Evolutionary conservation across 2,888 invertebrate genomes (phyloP), one percentile per base, ranked within the genome.

Genomic region (Stenodema calcarata): DNA sequence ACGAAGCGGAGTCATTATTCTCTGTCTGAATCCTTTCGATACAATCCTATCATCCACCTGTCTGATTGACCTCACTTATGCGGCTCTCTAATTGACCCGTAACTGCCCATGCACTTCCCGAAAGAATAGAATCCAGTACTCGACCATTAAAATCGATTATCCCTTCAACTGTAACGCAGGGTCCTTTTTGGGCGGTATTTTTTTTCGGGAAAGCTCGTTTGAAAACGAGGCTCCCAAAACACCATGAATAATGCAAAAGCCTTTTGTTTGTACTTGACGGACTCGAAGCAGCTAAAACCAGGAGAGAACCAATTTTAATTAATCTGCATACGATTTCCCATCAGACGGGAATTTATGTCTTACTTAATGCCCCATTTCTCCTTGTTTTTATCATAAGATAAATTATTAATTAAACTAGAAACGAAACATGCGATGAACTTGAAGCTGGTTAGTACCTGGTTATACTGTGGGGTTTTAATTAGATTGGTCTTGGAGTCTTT

Each of bases 311-410:
- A 86, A 86, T 86, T 86, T 86, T 86, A 86, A 86, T 86, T 86
- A 47, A 86, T 86, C 78, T 86, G 86, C 86, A 86, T 86, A 86
- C 54, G 69, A 86, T 86, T 86, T 78, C 84, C 84, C 14, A 75
- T 28, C 30, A 86, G 86, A 78, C 86, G 44, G 54, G 86, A 86
- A 86, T 86, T 86, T 86, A 86, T 86, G 86, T 86, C 86, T 86
- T 86, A 86, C 78, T 86, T n/a, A n/a, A n/a, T n/a, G n/a, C 73
- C 75, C 73, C 70, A 11, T 50, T 84, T 75, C 50, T 78, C 44
- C 44, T 16, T 23, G 14, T 28, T 79, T 79, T 44, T 44, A 28
- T 18, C n/a, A 44, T 42, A 44, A 84, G 78, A 78, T 78, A 78
- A 76, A 86, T 78, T 86, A 78, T 44, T 86, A 62, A 86, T 86